Percentiles rank a stretch among this genome's conserved stretches.
phyloP scores from a whole-genome alignment of 2,797 vertebrate species.

The Pelochelys cantorii region DNA sequence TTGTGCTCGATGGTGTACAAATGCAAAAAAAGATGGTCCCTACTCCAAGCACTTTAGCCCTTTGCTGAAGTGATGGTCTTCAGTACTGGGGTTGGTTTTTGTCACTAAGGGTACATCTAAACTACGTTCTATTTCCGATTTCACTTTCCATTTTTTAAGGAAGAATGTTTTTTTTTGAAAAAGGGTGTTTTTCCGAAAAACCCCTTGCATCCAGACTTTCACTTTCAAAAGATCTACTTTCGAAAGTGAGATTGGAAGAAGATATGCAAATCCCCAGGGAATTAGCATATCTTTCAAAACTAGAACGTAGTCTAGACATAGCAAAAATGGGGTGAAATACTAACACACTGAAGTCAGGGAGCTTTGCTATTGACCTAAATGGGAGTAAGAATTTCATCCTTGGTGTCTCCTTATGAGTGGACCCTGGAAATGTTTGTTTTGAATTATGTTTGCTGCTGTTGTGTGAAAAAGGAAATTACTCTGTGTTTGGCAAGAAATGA shows the following conservation, averaged over 20 bases:
- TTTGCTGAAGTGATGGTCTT: not conserved
- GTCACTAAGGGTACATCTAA: not conserved
- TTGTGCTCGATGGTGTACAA: not conserved
- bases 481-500: not conserved
- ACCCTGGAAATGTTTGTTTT: not conserved
- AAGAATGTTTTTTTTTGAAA: no score
- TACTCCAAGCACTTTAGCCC: not conserved
- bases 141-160: no score
- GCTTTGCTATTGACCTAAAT: not conserved
- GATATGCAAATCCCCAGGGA: no score
- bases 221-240: no score
- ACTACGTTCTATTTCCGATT: no score
- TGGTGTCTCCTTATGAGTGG: not conserved
- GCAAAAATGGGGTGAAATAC: not conserved
- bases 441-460: not conserved
- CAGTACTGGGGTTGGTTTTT: not conserved
- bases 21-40: not conserved
- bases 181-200: no score
- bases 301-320: no score
- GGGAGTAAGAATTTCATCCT: not conserved
- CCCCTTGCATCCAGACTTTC: no score
- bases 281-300: no score
- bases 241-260: no score
- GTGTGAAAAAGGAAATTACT: not conserved
- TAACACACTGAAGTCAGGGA: not conserved